Conservation (phyloP, 2,113 vertebrate genomes). For the Leiothrix lutea region DNA sequence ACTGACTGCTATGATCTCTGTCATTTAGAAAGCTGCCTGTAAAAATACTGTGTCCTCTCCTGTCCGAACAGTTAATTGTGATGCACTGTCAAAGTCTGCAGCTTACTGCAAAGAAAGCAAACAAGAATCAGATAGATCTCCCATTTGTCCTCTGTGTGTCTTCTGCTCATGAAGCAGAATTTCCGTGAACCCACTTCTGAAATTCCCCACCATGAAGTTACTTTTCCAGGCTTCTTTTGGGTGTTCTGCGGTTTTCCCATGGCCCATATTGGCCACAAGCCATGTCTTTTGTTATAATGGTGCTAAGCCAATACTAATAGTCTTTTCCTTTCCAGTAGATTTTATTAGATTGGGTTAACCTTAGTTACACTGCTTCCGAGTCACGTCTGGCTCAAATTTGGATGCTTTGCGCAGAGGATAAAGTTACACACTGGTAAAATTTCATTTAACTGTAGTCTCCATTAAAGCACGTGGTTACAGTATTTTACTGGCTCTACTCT, state of each 20-base stretch:
- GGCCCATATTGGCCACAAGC: background rate
- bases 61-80: background rate
- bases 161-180: background rate
- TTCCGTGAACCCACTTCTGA: background rate
- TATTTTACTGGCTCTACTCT: background rate
- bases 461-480: background rate
- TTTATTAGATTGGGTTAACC: background rate
- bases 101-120: background rate
- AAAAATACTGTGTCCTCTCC: background rate
- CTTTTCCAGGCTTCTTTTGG: background rate
- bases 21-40: background rate
- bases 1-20: background rate
- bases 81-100: background rate
- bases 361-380: background rate
- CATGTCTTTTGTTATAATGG: background rate
- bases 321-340: background rate
- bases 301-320: background rate
- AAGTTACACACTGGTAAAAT: background rate
- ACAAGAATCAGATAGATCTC: background rate
- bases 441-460: background rate
- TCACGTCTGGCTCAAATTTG: background rate
- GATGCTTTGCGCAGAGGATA: background rate
- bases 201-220: background rate
- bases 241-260: background rate
- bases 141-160: background rate